Percentiles rank a stretch among this genome's conserved stretches.
Evolutionary conservation across 2,113 vertebrate species (phyloP).

Genomic region (Pteropus alecto): DNA sequence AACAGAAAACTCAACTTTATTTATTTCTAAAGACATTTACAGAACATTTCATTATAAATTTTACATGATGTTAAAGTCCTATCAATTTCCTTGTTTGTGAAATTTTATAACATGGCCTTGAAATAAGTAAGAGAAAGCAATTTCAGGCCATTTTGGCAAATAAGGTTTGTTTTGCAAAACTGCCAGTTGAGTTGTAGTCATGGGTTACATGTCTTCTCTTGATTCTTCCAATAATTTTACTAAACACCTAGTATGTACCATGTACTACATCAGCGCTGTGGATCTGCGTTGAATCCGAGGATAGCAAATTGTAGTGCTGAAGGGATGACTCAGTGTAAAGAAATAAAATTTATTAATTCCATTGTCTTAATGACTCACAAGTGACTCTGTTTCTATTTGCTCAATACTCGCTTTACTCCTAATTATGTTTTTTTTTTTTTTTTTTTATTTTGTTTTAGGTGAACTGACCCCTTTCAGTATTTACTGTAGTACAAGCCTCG

Average conservation of each 20-base stretch:
- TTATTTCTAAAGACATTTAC: not conserved
- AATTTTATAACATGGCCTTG: not conserved
- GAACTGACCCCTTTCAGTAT: too few relatives aligned
- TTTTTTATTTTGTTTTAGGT: too few relatives aligned
- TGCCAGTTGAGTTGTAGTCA: not conserved
- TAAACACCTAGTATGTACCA: not conserved
- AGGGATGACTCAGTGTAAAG: not conserved
- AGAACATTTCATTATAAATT: not conserved
- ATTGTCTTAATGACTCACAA: not conserved
- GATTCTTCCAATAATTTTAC: not conserved
- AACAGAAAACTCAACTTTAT: not conserved
- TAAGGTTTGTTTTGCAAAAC: not conserved
- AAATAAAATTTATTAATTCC: not conserved
- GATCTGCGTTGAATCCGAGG: not conserved
- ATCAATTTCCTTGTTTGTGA: not conserved
- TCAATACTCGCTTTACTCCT: too few relatives aligned
- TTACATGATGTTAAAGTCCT: not conserved
- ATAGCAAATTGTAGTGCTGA: not conserved
- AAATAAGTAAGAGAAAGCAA: not conserved
- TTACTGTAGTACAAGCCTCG: too few relatives aligned
- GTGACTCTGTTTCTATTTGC: too few relatives aligned
- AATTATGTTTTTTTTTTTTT: too few relatives aligned
- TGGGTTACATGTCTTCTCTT: not conserved
- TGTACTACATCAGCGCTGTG: not conserved
- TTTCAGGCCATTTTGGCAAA: not conserved